Conservation (phyloP, 2,888 invertebrate genomes). For the Parthenolecanium corni region DNA sequence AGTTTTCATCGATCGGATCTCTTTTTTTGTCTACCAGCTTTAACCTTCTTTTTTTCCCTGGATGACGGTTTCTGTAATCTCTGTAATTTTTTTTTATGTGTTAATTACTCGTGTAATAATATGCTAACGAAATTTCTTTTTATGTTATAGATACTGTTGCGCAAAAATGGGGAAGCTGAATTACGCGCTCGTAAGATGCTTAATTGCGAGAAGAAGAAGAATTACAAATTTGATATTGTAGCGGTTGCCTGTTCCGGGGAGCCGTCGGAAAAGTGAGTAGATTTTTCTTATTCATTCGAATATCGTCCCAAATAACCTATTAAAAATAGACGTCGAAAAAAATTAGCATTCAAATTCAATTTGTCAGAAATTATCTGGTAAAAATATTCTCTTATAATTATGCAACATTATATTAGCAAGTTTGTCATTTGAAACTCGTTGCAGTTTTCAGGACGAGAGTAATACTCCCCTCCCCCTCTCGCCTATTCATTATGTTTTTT, state of each 20-base stretch:
- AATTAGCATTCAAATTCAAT: neutral
- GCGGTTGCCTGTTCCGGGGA: constrained; percentile 83
- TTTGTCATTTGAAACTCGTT: no score
- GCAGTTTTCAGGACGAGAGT: no score
- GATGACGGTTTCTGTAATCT: no score
- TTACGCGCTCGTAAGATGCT: constrained; percentile 69
- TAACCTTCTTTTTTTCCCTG: no score
- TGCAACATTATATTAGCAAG: no score
- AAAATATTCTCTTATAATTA: no score
- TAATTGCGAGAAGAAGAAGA: constrained; percentile 86
- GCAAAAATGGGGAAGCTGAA: constrained; percentile 53
- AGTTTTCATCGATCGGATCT: no score
- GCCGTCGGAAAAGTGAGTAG: constrained; percentile 62
- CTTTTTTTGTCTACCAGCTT: no score
- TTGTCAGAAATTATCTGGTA: neutral
- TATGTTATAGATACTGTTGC: constrained; percentile 45
- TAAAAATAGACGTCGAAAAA: neutral
- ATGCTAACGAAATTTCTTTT: constrained; percentile 12
- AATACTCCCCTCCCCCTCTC: no score
- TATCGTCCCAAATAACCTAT: neutral
- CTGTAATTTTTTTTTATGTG: neutral
- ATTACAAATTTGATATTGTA: constrained; percentile 91
- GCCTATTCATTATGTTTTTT: no score
- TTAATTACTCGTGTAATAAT: neutral
- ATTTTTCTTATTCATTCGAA: neutral